Evolutionary conservation across 1,140 invertebrate species (phyloP), one percentile per base, ranked within the genome.

Genomic region (Drosophila bipectinata): DNA sequence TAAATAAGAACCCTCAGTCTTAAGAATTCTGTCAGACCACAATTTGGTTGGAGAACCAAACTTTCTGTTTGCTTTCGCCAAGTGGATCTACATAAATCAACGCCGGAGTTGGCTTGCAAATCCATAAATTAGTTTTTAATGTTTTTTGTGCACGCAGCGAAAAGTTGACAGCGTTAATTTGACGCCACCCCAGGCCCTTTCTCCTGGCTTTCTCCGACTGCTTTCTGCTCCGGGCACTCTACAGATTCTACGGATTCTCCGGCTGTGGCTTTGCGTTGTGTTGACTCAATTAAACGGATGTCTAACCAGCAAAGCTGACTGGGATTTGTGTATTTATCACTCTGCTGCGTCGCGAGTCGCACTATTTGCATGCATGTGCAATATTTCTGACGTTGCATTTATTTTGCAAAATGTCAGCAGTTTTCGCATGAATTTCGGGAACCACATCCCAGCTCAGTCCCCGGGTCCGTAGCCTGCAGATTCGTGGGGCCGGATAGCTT

Each of bases 51-150:
- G 34, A 37, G 34, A 37, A 9, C 9, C 34, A 1, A 3, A 37
- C 34, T 37, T 37, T 10, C 1, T 6, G 37, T 41, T 44, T 9
- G 4, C 39, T 55, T 72, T 62, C 39, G 34, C 8, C 15, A 45
- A 61, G 56, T 82, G 53, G 74, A 37, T 37, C 34, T 37, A 61
- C 57, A 91, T 79, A 84, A 81, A 87, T 90, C 87, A 85, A 60
- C 52, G 72, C 69, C 59, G 77, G 71, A 64, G 77, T 79, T 87
- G 75, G 69, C 83, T 88, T 72, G 51, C 75, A 79, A 82, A 87
- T 87, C 79, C 82, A 87, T 87, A 87, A 87, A 87, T 87, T 87
- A 88, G 83, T 88, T 87, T 87, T 88, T 87, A 87, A 87, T 87
- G 75, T 68, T 60, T 64, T 74, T 60, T 44, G 52, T 68, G 53